phyloP scores from a whole-genome alignment of 1,140 invertebrate genomes.

The Phymastichus coffea region DNA sequence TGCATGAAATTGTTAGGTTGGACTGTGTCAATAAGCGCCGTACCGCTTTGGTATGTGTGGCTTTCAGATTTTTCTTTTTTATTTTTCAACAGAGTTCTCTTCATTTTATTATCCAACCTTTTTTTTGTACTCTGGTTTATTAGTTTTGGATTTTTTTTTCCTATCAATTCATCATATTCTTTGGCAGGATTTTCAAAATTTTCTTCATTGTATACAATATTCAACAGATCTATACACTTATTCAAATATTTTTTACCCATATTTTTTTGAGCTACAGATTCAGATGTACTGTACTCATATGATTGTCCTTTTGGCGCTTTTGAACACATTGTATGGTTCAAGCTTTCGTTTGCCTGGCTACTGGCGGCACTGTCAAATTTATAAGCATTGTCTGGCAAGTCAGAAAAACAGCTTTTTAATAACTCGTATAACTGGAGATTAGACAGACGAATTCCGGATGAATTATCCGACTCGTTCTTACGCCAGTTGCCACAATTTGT shows the following conservation, averaged over 20 bases:
- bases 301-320: slow-evolving; percentile 30
- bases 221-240: too few relatives aligned
- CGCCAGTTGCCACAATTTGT: slow-evolving; percentile 19
- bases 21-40: not conserved
- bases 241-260: slow-evolving; percentile 5
- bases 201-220: too few relatives aligned
- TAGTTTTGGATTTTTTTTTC: not conserved
- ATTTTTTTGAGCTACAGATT: slow-evolving; percentile 33
- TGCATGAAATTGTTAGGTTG: too few relatives aligned
- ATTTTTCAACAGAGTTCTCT: not conserved
- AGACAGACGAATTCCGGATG: slow-evolving; percentile 7
- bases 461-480: not conserved
- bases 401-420: slow-evolving; percentile 21
- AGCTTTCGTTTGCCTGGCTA: slow-evolving; percentile 36
- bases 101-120: not conserved
- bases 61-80: not conserved
- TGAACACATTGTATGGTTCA: slow-evolving; percentile 32
- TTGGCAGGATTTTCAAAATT: not conserved
- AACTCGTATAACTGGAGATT: slow-evolving; percentile 10
- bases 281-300: slow-evolving; percentile 29
- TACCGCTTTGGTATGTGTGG: not conserved
- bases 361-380: slow-evolving; percentile 34
- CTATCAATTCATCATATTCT: too few relatives aligned
- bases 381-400: slow-evolving; percentile 17
- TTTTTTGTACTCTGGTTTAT: not conserved